Evolutionary conservation across 2,797 vertebrate genomes (phyloP), one percentile per base, ranked within the genome.

Genomic region (Orientallactaga sibirica): DNA sequence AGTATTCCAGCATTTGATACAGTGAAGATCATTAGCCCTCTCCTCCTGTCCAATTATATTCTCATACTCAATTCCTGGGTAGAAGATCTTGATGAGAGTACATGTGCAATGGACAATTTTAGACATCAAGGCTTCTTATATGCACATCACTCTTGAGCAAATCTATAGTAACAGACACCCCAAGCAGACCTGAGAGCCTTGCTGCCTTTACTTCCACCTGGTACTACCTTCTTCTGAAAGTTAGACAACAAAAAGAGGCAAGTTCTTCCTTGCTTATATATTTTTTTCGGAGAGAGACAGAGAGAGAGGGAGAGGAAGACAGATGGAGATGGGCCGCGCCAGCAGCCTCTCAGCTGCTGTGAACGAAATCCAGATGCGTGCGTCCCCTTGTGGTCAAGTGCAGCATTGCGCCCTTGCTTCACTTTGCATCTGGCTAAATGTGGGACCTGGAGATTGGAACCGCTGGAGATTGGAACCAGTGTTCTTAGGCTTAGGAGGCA

Each of bases 1-100:
- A n/a, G 62, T 43, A 66, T 91, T 79, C 27, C 48, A 80, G 61
- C 48, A 88, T 93, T 90, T 93, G n/a, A 19, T 83, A 52, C 79
- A 92, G 90, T 83, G 22, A 62, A 80, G 86, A 77, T 62, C 83
- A 79, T 64, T 75, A 27, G 79, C 62, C 61, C 71, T 81, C 37
- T 27, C 25, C 25, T 11, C 76, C 25, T 80, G 83, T 83, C 82
- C 67, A 88, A 24, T 88, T 81, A 79, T 78, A 91, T 96, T 48
- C 55, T 85, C 19, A 90, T 64, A 68, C 82, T 80, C 77, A 82
- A 86, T 83, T 88, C 33, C 64, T 68, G 80, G 76, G 66, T 27
- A 24, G 25, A 88, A 80, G 14, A 55, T 18, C 67, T 93, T 86
- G 55, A 88, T 81, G 22, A 88, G 83, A 90, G 29, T 8, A 27